Percentiles rank a stretch among this genome's conserved stretches.
These are phyloP conservation scores for Deilephila porcellus DNA, from an alignment of 2,888 invertebrate species.

Conservation along the genomic window DNA sequence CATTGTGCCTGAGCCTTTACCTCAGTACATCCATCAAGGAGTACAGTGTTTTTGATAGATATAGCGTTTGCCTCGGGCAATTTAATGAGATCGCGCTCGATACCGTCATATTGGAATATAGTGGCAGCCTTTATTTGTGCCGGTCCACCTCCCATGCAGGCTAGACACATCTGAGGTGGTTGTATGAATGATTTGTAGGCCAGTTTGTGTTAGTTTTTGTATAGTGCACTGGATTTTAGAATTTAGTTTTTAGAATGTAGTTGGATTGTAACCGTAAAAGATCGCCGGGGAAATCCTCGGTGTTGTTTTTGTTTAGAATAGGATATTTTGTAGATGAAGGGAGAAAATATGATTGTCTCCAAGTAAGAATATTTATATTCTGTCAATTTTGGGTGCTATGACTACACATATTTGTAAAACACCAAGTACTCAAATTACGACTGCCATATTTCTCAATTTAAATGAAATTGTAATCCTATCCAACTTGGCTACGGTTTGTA, in stretches of 20 bases:
- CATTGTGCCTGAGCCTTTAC: slow-evolving; percentile 6
- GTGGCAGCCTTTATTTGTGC: background rate
- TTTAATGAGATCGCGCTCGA: slow-evolving; percentile 38
- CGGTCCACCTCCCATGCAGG: too few relatives aligned
- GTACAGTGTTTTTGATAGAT: slow-evolving; percentile 41
- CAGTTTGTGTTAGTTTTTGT: too few relatives aligned
- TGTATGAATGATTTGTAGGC: too few relatives aligned
- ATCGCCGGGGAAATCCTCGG: too few relatives aligned
- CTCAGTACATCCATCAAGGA: slow-evolving; percentile 37
- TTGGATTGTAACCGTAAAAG: too few relatives aligned
- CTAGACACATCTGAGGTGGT: too few relatives aligned
- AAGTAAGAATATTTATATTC: too few relatives aligned
- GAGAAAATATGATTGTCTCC: too few relatives aligned
- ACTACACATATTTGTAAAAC: background rate
- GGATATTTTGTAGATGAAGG: too few relatives aligned
- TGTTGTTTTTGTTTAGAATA: too few relatives aligned
- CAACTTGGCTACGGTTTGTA: slow-evolving; percentile 8
- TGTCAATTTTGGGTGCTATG: background rate
- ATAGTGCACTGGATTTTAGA: too few relatives aligned
- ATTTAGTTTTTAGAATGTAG: too few relatives aligned
- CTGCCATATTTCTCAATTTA: background rate
- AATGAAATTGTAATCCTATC: slow-evolving; percentile 1
- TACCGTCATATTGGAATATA: slow-evolving; percentile 16
- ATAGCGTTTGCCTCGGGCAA: slow-evolving; percentile 39
- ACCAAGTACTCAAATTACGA: background rate